Evolutionary conservation across 1,140 invertebrate genomes (phyloP), one percentile per base, ranked within the genome.

Genomic region (Pachyrhynchus sulphureomaculatus): DNA sequence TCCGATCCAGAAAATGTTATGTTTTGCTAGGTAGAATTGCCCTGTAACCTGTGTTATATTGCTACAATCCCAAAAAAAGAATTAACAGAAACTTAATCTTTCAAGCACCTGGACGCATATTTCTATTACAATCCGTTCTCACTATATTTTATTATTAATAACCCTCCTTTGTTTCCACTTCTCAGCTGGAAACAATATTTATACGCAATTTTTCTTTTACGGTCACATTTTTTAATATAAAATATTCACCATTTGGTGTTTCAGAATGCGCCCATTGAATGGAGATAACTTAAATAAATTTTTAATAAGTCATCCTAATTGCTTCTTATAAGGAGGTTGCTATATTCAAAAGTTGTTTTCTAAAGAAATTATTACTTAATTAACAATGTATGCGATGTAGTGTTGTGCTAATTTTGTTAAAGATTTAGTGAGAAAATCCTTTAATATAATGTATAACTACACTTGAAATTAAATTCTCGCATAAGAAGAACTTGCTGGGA

Each of bases 241-340:
- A 41, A 41, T 41, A 17, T 15, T 21, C 47, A 34, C 24, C 10
- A 18, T 33, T 33, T 34, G 15, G 13, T 21, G 32, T 32, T 12
- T 13, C 32, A 49, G 47, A 49, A 49, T 49, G 29, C 47, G 47
- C 29, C 26, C 26, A 21, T 49, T 49, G 18, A 49, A 49, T 49
- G 47, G 47, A 17, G 10, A 29, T 49, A 33, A 49, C 47, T 34
- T 26, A 29, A 23, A 49, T 53, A 53, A 53, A 53, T 53, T 53
- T 53, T 53, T 53, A 53, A 53, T 53, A 53, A 37, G 33, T 39
- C 49, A 39, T 37, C 5, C 34, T 53, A 53, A 53, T 53, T 53
- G 49, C 32, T 49, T 49, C 49, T 45, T 44, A 26, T 18, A 5
- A n/a, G 12, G 26, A 6, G 8, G 10, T 41, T 17, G 17, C n/a